Percentiles rank a stretch among this genome's conserved stretches.
phyloP scores from a whole-genome alignment of 1,140 invertebrate species.

The Bombus sibiricus region DNA sequence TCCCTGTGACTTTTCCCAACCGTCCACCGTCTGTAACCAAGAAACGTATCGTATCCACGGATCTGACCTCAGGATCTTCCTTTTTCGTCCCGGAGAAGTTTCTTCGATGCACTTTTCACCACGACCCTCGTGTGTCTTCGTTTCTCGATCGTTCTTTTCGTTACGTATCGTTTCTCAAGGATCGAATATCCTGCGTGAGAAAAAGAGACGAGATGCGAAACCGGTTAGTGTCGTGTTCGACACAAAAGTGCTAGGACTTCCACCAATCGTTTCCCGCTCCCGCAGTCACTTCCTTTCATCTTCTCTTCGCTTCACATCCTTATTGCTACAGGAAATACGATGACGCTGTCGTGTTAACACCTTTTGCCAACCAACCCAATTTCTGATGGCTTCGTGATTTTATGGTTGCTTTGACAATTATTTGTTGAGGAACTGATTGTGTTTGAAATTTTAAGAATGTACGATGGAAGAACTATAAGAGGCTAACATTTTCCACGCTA shows the following conservation, averaged over 20 bases:
- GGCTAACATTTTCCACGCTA: too few species aligned
- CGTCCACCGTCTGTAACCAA: neutral
- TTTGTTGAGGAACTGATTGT: neutral
- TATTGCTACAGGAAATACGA: neutral
- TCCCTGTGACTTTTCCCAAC: neutral
- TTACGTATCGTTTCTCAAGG: conserved; percentile 58
- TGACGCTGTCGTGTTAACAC: neutral
- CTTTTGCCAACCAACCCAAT: neutral
- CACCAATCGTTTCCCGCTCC: neutral
- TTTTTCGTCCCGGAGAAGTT: too few species aligned
- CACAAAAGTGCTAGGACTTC: conserved; percentile 50
- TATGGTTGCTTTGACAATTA: neutral
- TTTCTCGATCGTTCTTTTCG: conserved; percentile 41
- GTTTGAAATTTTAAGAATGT: neutral
- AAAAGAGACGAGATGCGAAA: conserved; percentile 24
- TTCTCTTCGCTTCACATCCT: neutral
- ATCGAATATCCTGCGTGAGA: conserved; percentile 42
- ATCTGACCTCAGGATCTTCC: neutral
- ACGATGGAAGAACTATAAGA: neutral
- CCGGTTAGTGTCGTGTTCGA: conserved; percentile 36
- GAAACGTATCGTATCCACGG: conserved; percentile 1
- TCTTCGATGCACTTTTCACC: conserved; percentile 15
- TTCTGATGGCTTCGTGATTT: neutral
- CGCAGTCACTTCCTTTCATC: neutral
- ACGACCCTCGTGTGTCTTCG: conserved; percentile 7